Percentiles rank a stretch among this genome's conserved stretches.
Conservation (phyloP, 1,140 invertebrate species). For the fruit fly (Drosophila melanogaster) region DNA sequence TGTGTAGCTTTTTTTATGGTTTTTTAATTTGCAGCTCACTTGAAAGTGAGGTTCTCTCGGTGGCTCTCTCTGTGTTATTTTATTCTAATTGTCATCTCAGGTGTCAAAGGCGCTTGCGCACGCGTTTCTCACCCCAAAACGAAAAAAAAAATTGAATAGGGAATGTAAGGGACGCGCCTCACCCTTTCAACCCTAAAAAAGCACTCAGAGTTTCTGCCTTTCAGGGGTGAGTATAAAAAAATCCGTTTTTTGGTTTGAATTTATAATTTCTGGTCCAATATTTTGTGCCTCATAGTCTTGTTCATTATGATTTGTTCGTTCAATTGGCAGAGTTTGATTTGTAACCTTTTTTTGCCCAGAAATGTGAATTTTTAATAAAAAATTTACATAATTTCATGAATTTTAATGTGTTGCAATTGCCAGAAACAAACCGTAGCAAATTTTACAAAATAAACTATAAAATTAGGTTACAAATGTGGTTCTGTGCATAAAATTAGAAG, state of each 20-base stretch:
- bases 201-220: conserved; percentile 13
- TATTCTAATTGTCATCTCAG: conserved; percentile 67
- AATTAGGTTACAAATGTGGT: conserved; percentile 19
- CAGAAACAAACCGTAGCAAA: conserved; percentile 78
- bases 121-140: conserved; percentile 55
- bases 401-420: conserved; percentile 58
- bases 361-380: conserved; percentile 47
- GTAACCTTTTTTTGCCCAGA: conserved; percentile 24
- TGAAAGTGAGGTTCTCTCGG: conserved; percentile 55
- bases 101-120: conserved; percentile 73
- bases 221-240: conserved; percentile 29
- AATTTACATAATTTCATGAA: conserved; percentile 72
- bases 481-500: conserved; percentile 49
- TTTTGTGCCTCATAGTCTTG: conserved; percentile 16
- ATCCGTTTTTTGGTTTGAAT: conserved; percentile 57
- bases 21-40: conserved; percentile 73
- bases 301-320: conserved; percentile 55
- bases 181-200: conserved; percentile 19
- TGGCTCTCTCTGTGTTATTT: conserved; percentile 4
- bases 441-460: conserved; percentile 76
- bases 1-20: conserved; percentile 61
- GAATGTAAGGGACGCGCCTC: conserved; percentile 9
- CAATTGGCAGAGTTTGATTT: conserved; percentile 59
- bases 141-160: background rate
- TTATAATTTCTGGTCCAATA: conserved; percentile 56